phyloP scores from a whole-genome alignment of 2,113 vertebrate genomes.

The Pterophyllum scalare region DNA sequence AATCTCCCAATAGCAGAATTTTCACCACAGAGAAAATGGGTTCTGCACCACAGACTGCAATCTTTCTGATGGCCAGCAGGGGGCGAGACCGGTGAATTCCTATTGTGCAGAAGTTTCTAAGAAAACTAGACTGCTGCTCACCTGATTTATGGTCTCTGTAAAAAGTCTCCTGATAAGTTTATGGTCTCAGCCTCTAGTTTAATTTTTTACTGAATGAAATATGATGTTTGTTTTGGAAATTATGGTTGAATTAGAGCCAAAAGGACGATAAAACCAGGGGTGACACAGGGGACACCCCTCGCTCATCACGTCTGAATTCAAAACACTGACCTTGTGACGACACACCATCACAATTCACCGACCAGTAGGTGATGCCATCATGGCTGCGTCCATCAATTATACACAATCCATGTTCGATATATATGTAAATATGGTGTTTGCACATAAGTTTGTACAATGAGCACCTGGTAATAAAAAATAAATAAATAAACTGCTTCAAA shows the following conservation, averaged over 20 bases:
- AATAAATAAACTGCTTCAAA: not conserved
- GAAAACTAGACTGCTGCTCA: no score
- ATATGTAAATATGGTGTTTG: not conserved
- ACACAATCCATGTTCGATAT: not conserved
- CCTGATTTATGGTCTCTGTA: not conserved
- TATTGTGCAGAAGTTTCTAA: no score
- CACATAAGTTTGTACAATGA: not conserved
- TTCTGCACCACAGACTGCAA: not conserved
- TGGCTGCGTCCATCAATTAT: no score
- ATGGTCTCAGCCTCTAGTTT: not conserved
- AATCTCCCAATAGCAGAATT: not conserved
- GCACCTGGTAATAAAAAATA: not conserved
- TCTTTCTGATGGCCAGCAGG: not conserved
- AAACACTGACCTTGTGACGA: no score
- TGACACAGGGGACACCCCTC: no score
- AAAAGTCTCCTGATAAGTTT: not conserved
- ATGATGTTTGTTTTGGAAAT: not conserved
- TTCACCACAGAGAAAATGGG: no score
- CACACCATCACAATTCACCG: no score
- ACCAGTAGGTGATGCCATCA: no score
- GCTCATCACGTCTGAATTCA: no score
- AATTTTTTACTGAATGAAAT: not conserved
- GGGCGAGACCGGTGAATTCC: no score
- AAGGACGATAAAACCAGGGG: no score
- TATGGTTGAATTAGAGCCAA: not conserved